These are phyloP conservation scores for Beris morrisii DNA, from an alignment of 2,888 invertebrate genomes.

Conservation along the genomic window DNA sequence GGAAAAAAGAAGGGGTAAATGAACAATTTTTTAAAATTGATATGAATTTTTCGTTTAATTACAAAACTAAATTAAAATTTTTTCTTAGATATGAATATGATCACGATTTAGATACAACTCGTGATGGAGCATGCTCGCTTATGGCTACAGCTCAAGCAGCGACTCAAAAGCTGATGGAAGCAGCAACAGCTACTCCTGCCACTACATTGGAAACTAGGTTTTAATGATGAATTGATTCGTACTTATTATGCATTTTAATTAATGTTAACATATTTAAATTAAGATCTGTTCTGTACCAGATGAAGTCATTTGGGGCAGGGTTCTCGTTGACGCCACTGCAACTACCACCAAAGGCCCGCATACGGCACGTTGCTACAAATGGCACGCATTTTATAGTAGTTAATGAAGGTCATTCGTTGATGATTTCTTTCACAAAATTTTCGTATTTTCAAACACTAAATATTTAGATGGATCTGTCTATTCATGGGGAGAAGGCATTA, in stretches of 20 bases:
- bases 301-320: constrained; percentile 59
- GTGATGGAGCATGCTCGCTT: constrained; percentile 34
- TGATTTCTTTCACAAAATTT: too few relatives aligned
- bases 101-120: constrained; percentile 45
- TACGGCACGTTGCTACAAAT: constrained; percentile 61
- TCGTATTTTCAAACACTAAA: constrained; percentile 10
- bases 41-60: neutral
- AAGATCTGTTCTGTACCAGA: constrained; percentile 61
- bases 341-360: constrained; percentile 60
- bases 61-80: too few relatives aligned
- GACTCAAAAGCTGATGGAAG: constrained; percentile 53
- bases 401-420: constrained; percentile 59
- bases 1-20: constrained; percentile 53
- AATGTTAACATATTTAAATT: constrained; percentile 39
- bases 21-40: neutral
- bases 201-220: constrained; percentile 51
- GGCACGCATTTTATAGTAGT: constrained; percentile 63
- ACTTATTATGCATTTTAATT: neutral
- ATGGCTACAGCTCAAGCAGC: constrained; percentile 48
- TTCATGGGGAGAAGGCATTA: constrained; percentile 69
- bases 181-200: constrained; percentile 50
- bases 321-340: constrained; percentile 60
- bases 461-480: constrained; percentile 63
- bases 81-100: constrained; percentile 49
- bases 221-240: neutral